Evolutionary conservation across 2,113 vertebrate species (phyloP).

Genomic region (Perognathus longimembris): DNA sequence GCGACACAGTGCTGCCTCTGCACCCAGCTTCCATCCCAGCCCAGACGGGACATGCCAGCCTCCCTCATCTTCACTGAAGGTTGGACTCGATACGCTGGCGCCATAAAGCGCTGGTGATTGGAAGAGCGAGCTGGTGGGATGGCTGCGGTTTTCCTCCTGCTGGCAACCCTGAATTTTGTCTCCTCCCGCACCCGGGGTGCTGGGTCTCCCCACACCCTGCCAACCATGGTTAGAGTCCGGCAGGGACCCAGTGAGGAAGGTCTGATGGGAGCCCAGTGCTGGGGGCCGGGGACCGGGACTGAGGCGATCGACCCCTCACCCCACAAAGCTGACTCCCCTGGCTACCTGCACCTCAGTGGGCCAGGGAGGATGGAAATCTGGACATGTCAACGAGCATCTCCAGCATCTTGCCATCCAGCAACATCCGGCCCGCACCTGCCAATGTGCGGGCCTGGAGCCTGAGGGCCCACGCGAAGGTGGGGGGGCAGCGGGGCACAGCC

Average conservation of each 20-base stretch:
- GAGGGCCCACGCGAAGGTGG: neutral
- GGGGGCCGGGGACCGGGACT: fast-evolving
- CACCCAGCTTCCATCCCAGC: neutral
- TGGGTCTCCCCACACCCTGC: neutral
- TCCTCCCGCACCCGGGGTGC: too few relatives aligned
- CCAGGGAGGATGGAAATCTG: neutral
- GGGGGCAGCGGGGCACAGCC: neutral
- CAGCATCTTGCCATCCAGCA: neutral
- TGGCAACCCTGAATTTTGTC: neutral
- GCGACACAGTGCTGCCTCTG: neutral
- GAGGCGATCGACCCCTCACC: too few relatives aligned
- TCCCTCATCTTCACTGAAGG: neutral
- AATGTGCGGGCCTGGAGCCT: neutral
- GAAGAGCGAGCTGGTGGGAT: neutral
- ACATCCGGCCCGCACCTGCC: neutral
- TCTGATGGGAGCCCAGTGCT: neutral
- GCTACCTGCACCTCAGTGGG: fast-evolving
- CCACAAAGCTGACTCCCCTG: neutral
- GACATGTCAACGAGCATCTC: neutral
- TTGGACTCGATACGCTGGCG: neutral
- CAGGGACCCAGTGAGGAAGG: neutral
- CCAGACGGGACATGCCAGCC: neutral
- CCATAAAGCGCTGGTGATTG: neutral
- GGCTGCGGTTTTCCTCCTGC: neutral
- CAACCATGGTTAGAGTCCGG: neutral